phyloP scores from a whole-genome alignment of 2,888 invertebrate species.

The Euplagia quadripunctaria region DNA sequence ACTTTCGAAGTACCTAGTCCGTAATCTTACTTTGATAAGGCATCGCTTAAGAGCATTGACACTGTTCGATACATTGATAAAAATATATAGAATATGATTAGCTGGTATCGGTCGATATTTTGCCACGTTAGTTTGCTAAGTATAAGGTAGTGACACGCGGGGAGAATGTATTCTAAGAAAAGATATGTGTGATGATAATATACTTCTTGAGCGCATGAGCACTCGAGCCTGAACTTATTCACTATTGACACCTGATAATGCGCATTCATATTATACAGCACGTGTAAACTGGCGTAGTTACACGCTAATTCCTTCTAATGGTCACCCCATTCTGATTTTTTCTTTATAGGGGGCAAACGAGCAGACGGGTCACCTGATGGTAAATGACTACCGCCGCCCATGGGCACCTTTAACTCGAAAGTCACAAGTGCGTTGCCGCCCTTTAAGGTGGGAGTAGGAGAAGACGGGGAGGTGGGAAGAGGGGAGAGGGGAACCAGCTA shows the following conservation, averaged over 20 bases:
- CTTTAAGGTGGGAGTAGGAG: no score
- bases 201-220: not conserved
- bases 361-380: no score
- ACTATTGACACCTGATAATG: not conserved
- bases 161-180: not conserved
- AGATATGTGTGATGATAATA: not conserved
- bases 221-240: not conserved
- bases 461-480: no score
- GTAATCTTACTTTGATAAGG: conserved; percentile 42
- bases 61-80: conserved; percentile 49
- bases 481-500: no score
- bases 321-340: not conserved
- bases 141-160: conserved; percentile 15
- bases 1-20: conserved; percentile 5
- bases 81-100: conserved; percentile 46
- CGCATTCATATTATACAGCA: not conserved
- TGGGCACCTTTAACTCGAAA: no score
- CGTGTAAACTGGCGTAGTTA: not conserved
- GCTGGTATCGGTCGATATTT: conserved; percentile 31
- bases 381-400: no score
- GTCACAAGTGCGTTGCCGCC: no score
- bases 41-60: conserved; percentile 56
- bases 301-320: not conserved
- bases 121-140: conserved; percentile 22
- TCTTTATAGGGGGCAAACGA: no score